Conservation (phyloP, 2,888 invertebrate genomes). For the Nephrocerus scutellatus region DNA sequence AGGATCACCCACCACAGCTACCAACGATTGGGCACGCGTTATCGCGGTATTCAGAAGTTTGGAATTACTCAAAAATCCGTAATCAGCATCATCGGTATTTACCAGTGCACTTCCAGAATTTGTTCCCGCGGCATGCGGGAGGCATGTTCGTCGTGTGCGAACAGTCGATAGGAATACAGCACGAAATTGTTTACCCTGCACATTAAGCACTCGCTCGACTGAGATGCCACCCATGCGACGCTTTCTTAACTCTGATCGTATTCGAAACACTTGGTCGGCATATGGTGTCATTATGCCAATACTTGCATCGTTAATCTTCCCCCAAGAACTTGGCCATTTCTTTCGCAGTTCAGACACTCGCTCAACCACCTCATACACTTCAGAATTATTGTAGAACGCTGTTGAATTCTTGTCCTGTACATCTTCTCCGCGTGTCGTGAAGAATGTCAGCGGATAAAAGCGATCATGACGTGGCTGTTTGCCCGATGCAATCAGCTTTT, state of each 20-base stretch:
- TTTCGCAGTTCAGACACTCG: constrained; percentile 64
- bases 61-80: constrained; percentile 75
- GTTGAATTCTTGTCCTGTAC: constrained; percentile 71
- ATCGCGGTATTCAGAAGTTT: constrained; percentile 78
- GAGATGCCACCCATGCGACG: constrained; percentile 66
- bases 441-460: constrained; percentile 70
- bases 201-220: constrained; percentile 75
- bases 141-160: constrained; percentile 65
- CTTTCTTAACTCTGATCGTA: constrained; percentile 68
- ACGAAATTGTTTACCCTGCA: constrained; percentile 81
- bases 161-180: constrained; percentile 71
- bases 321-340: constrained; percentile 70
- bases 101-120: constrained; percentile 25
- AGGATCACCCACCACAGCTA: constrained; percentile 79
- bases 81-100: constrained; percentile 58
- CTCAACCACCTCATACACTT: constrained; percentile 74
- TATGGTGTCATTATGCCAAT: constrained; percentile 83
- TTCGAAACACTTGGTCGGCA: constrained; percentile 69
- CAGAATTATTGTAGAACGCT: constrained; percentile 74
- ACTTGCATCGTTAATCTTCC: constrained; percentile 65
- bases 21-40: constrained; percentile 71
- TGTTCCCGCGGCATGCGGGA: constrained; percentile 39
- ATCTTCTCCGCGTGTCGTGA: constrained; percentile 72
- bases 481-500: constrained; percentile 65
- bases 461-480: constrained; percentile 63